Evolutionary conservation across 1,140 invertebrate genomes (phyloP).

Genomic region (Drosophila saltans): DNA sequence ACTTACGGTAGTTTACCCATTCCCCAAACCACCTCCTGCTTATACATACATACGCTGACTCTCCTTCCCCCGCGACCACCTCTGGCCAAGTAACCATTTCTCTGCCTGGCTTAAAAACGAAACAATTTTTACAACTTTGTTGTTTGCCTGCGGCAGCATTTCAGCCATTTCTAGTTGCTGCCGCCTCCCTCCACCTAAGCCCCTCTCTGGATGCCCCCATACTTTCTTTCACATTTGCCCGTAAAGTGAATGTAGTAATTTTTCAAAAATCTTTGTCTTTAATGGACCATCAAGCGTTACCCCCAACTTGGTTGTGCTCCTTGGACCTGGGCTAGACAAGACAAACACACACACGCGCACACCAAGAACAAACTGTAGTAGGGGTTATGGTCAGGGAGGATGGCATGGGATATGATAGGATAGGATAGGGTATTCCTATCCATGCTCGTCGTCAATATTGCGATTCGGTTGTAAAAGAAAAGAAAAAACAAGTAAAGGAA

Average conservation of each 20-base stretch:
- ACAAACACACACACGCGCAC: neutral
- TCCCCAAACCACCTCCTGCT: neutral
- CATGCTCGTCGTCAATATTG: conserved; percentile 66
- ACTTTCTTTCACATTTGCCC: neutral
- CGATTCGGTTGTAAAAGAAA: conserved; percentile 73
- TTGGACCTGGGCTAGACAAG: conserved; percentile 54
- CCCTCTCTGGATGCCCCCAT: neutral
- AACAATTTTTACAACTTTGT: conserved; percentile 83
- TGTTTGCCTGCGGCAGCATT: conserved; percentile 72
- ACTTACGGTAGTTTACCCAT: conserved; percentile 75
- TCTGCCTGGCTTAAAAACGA: conserved; percentile 67
- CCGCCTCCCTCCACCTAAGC: neutral
- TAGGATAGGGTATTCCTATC: conserved; percentile 5
- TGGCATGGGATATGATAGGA: neutral
- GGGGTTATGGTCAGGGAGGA: neutral
- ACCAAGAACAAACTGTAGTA: neutral
- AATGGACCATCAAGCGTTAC: conserved; percentile 79
- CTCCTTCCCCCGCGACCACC: conserved; percentile 2
- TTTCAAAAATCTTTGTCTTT: conserved; percentile 83
- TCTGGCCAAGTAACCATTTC: neutral
- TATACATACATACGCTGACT: neutral
- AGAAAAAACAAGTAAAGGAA: neutral
- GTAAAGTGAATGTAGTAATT: conserved; percentile 77
- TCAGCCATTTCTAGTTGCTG: conserved; percentile 65
- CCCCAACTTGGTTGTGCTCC: conserved; percentile 39